These are phyloP conservation scores for Carpatolechia fugitivella DNA, from an alignment of 2,888 invertebrate genomes.

Conservation along the genomic window DNA sequence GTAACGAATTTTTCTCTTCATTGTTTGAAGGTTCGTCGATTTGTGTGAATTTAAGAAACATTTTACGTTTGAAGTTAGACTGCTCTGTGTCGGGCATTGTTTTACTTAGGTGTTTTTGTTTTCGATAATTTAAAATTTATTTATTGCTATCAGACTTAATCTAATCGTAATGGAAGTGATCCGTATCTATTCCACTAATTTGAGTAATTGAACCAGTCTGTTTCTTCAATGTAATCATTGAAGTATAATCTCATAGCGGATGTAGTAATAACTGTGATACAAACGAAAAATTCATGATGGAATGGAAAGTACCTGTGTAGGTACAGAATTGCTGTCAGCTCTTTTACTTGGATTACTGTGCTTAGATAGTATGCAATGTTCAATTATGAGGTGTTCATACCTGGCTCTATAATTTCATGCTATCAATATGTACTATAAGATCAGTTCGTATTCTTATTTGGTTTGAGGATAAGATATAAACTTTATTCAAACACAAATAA, in stretches of 20 bases:
- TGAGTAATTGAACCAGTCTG: neutral
- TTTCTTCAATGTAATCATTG: neutral
- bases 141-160: too few relatives aligned
- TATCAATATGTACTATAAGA: too few relatives aligned
- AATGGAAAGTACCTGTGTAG: too few relatives aligned
- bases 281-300: neutral
- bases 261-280: neutral
- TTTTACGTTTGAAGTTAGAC: neutral
- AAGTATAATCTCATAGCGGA: neutral
- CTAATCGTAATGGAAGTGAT: too few relatives aligned
- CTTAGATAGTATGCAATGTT: too few relatives aligned
- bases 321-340: neutral
- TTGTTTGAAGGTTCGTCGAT: conserved; percentile 4
- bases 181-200: neutral
- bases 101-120: neutral
- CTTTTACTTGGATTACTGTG: too few relatives aligned
- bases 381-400: too few relatives aligned
- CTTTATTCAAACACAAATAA: too few relatives aligned
- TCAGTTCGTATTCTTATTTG: too few relatives aligned
- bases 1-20: conserved; percentile 6
- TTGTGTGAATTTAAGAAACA: neutral
- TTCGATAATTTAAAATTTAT: too few relatives aligned
- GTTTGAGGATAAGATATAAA: too few relatives aligned
- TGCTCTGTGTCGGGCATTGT: neutral
- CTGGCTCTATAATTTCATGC: too few relatives aligned